Evolutionary conservation across 2,888 invertebrate genomes (phyloP), one percentile per base, ranked within the genome.

Genomic region (Holacanthella duospinosa): DNA sequence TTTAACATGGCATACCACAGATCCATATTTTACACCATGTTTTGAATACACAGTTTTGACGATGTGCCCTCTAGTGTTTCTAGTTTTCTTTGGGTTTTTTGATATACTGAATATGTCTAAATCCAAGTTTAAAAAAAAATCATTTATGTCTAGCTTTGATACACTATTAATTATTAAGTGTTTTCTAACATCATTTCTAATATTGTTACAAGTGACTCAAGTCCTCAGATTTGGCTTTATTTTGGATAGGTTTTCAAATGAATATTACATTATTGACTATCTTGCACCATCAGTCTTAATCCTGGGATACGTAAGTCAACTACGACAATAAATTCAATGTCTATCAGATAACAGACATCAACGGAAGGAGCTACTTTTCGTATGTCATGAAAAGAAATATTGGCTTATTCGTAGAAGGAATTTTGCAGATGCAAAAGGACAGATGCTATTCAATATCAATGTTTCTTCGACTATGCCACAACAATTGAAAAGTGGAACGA

Each of bases 31-130:
- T 71, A 90, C 95, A 67, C 83, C 83, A 75, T 97, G 96, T 78
- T 94, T 96, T 78, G 88, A 94, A 79, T 87, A 88, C 77, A 94
- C 95, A 0, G 86, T 89, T 1, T 78, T 96, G 29, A 82, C 91
- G 56, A 95, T 94, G 93, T 79, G 84, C 29, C 95, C 96, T 0
- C 91, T 92, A 77, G 80, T 83, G 59, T 90, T 89, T 77, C 80
- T 93, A 21, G 93, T 91, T 90, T 71, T 84, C 1, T 85, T 88
- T 73, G 81, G 87, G 2, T 79, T 85, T 43, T 79, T 92, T 69
- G 91, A 92, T 74, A 80, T 84, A 66, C 87, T 83, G 76, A 6
- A 60, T 24, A 27, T 28, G 1, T 21, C 21, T 1, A 44, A 53
- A 19, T 60, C 55, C 2, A 59, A 60, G 24, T 9, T 12, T 2